Evolutionary conservation across 2,113 vertebrate species (phyloP).

Genomic region (Chauna torquata): DNA sequence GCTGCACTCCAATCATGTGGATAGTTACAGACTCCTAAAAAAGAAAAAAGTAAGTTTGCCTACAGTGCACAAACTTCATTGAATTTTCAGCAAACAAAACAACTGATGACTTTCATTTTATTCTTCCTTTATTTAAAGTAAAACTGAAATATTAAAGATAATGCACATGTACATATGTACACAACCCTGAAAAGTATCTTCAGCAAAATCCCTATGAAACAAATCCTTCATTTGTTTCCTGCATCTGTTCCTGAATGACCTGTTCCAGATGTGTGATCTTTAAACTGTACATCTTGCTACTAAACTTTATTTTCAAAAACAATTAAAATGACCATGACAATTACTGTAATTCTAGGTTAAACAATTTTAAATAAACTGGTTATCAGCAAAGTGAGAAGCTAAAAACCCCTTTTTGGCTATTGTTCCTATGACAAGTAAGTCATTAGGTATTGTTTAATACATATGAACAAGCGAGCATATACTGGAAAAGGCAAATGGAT

Average conservation of each 20-base stretch:
- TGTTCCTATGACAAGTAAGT: background rate
- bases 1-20: background rate
- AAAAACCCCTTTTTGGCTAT: background rate
- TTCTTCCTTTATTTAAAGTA: background rate
- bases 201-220: background rate
- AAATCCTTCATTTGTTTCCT: background rate
- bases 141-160: background rate
- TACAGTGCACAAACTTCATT: background rate
- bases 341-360: background rate
- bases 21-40: background rate
- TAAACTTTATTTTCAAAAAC: background rate
- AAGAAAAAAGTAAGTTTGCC: background rate
- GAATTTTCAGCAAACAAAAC: background rate
- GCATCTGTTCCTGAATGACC: accelerated
- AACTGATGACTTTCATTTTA: background rate
- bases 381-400: background rate
- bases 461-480: background rate
- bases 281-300: background rate
- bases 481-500: background rate
- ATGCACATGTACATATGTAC: background rate
- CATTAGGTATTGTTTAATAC: background rate
- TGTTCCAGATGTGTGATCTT: background rate
- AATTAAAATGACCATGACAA: background rate
- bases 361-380: background rate
- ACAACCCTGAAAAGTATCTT: background rate